Conservation (phyloP, 2,113 vertebrate species). For the Bos indicus region DNA sequence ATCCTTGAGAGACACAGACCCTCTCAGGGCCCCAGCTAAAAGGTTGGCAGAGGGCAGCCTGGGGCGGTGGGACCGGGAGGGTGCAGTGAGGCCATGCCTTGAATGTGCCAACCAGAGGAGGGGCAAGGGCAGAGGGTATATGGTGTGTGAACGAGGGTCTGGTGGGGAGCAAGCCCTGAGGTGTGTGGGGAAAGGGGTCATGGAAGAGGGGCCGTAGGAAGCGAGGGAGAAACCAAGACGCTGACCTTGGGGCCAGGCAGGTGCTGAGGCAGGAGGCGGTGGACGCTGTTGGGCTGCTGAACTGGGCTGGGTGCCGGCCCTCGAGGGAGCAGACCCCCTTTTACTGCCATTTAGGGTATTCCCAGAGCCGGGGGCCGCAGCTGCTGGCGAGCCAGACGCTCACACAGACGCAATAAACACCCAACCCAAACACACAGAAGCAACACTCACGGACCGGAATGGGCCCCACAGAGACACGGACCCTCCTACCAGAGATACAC, state of each 20-base stretch:
- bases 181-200: not conserved
- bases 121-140: not conserved
- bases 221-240: not conserved
- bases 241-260: not conserved
- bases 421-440: not conserved
- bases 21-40: not conserved
- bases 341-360: not conserved
- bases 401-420: not conserved
- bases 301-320: not conserved
- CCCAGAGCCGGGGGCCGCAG: not conserved
- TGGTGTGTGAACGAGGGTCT: not conserved
- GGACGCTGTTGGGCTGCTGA: not conserved
- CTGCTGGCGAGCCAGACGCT: not conserved
- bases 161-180: not conserved
- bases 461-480: not conserved
- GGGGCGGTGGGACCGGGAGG: fast-evolving
- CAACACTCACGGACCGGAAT: not conserved
- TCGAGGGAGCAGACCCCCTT: not conserved
- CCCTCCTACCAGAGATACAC: not conserved
- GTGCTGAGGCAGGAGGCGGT: not conserved
- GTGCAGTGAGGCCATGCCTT: not conserved
- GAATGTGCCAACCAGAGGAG: not conserved
- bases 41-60: not conserved
- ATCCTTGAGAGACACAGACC: not conserved
- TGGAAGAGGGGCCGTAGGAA: not conserved